phyloP scores from a whole-genome alignment of 35 echinoderm and acorn worm genomes.

The Chiridota heheva region DNA sequence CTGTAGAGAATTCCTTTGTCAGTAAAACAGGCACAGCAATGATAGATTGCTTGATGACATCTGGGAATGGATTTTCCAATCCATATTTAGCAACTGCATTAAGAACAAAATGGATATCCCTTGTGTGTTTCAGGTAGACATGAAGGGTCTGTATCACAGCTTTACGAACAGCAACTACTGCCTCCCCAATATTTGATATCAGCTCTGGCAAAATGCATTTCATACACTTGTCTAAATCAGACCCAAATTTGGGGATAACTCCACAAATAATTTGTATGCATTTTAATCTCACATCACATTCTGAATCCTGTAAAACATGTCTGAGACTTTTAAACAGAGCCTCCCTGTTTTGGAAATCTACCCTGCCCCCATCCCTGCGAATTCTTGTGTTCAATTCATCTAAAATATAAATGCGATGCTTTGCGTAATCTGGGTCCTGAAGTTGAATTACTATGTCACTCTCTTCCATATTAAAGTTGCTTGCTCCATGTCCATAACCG shows the following conservation, averaged over 20 bases:
- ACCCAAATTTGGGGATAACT: constrained; percentile 73
- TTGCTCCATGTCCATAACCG: neutral
- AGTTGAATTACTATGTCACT: constrained; percentile 86
- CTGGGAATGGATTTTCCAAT: constrained; percentile 70
- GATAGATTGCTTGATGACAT: constrained; percentile 73
- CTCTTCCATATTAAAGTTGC: constrained; percentile 81
- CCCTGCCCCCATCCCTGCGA: constrained; percentile 77
- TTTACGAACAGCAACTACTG: constrained; percentile 68
- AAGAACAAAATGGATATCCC: constrained; percentile 71
- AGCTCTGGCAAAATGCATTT: constrained; percentile 62
- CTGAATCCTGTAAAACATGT: constrained; percentile 59
- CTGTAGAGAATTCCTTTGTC: constrained; percentile 72
- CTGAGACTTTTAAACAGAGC: constrained; percentile 72
- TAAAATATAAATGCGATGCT: constrained; percentile 70
- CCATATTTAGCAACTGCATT: constrained; percentile 80
- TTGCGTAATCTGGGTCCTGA: constrained; percentile 67
- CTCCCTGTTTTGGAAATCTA: constrained; percentile 72
- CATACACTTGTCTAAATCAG: constrained; percentile 91
- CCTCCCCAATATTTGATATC: constrained; percentile 76
- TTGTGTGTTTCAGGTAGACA: constrained; percentile 89
- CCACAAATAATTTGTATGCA: constrained; percentile 83
- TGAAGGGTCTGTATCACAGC: constrained; percentile 89
- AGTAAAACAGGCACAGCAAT: constrained; percentile 78
- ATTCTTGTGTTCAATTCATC: constrained; percentile 73
- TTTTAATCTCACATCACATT: constrained; percentile 73